Conservation (phyloP, 2,888 invertebrate species). For the Euclidia mi region DNA sequence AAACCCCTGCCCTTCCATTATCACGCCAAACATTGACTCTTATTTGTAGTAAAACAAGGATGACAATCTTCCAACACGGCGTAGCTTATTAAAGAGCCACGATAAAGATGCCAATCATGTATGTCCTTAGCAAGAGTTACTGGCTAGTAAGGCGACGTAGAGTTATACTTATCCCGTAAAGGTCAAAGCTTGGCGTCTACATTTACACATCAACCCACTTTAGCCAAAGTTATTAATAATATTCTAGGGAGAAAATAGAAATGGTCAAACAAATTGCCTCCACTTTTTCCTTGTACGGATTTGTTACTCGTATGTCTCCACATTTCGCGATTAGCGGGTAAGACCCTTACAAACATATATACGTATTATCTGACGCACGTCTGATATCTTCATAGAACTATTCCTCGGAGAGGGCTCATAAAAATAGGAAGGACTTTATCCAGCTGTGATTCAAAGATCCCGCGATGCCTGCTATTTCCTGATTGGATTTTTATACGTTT, state of each 20-base stretch:
- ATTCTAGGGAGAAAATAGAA: conserved; percentile 37
- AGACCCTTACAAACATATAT: conserved; percentile 5
- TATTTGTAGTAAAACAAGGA: too few relatives aligned
- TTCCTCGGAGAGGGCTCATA: conserved; percentile 51
- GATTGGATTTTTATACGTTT: conserved; percentile 55
- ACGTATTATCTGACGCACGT: conserved; percentile 24
- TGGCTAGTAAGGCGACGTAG: not conserved
- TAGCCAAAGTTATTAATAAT: conserved; percentile 47
- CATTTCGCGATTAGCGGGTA: conserved; percentile 36
- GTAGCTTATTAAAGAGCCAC: too few relatives aligned
- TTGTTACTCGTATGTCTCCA: conserved; percentile 27
- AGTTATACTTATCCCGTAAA: conserved; percentile 3
- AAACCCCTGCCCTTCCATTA: too few relatives aligned
- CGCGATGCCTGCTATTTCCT: conserved; percentile 38
- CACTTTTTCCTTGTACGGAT: conserved; percentile 51
- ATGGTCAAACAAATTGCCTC: conserved; percentile 41
- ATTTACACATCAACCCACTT: conserved; percentile 51
- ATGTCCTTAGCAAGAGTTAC: not conserved
- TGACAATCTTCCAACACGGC: too few relatives aligned
- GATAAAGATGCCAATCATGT: too few relatives aligned
- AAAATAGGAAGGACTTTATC: conserved; percentile 55
- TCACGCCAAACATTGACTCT: too few relatives aligned
- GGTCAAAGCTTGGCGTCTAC: conserved; percentile 21
- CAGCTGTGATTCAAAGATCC: conserved; percentile 55
- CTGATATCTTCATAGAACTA: conserved; percentile 56